phyloP scores from a whole-genome alignment of 2,797 vertebrate species.

The Coranthus polyacanthus region DNA sequence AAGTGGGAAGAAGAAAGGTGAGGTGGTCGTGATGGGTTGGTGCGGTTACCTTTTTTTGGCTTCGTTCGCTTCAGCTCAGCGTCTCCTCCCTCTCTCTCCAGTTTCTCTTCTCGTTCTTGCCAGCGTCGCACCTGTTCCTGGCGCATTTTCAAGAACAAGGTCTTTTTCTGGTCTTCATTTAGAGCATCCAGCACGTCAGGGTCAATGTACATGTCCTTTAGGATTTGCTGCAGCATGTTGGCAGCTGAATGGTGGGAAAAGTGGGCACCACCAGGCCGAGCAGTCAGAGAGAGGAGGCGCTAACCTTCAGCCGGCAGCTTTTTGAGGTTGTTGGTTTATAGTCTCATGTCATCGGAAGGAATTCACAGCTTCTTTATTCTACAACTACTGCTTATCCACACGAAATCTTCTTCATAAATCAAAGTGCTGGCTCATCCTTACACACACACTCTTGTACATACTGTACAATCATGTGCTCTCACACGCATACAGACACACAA shows the following conservation, averaged over 20 bases:
- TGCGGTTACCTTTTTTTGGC: conserved; percentile 80
- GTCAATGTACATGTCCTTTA: conserved; percentile 88
- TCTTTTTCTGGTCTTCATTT: conserved; percentile 88
- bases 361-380: conserved; percentile 16
- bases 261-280: conserved; percentile 26
- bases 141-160: conserved; percentile 87
- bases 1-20: conserved; percentile 25
- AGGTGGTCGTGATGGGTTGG: background rate
- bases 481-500: conserved; percentile 29
- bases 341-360: conserved; percentile 54
- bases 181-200: conserved; percentile 86
- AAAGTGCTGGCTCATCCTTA: conserved; percentile 14
- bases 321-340: conserved; percentile 46
- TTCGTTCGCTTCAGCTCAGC: conserved; percentile 45
- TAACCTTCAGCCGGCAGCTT: conserved; percentile 55
- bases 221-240: conserved; percentile 84
- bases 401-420: conserved; percentile 20
- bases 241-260: background rate
- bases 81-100: conserved; percentile 62
- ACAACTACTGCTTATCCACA: conserved; percentile 1
- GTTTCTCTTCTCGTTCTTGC: conserved; percentile 85
- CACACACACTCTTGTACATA: conserved; percentile 20
- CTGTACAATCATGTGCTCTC: conserved; percentile 29
- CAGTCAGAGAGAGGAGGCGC: conserved; percentile 2
- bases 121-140: conserved; percentile 88